Base-by-base conservation (phyloP, 2,113 vertebrate species). In the Hemichromis elongatus region DNA sequence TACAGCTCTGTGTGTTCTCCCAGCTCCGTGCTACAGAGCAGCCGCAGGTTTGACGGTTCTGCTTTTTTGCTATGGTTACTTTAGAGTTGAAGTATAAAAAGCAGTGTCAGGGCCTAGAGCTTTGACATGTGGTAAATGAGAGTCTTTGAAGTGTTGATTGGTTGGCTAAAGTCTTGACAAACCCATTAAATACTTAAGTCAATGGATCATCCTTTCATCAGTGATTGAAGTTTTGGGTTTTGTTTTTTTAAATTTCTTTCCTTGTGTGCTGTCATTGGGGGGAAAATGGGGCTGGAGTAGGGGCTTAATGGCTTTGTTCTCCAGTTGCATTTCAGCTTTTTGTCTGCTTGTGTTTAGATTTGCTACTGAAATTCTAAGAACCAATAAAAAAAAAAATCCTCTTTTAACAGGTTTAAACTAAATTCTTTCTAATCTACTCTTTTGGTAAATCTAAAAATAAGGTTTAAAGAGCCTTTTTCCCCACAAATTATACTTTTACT, bases 31-130 rank as follows among this genome's bases (percentile, higher is more conserved):
- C 80, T 30, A 56, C 13, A 47, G 53, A 73, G 37, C 24, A 70
- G 50, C 80, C 84, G 47, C 83, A 35, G 45, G 83, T 93, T 86
- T 85, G 77, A 88, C 79, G 68, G 63, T 80, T 81, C 75, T 77
- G 57, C 90, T 85, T 80, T 91, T 89, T 95, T 91, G 90, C 94
- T 88, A 94, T 95, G 93, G 94, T 86, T 91, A 94, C 95, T 92
- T 95, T 88, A 90, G 18, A 93, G 88, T 50, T 55, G 19, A 52
- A 83, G 78, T 37, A 88, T 90, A 91, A 91, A 93, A 91, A 85
- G 79, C 26, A 40, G 47, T 7, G 63, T 68, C 63, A 24, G 75
- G 78, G 59, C 70, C 79, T 52, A 37, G 75, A 73, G 45, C 82
- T 82, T 88, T 89, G 68, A 88, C 40, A 86, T 90, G 63, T 91